These are phyloP conservation scores for Potorous gilbertii DNA, from an alignment of 2,797 vertebrate genomes.

Conservation along the genomic window DNA sequence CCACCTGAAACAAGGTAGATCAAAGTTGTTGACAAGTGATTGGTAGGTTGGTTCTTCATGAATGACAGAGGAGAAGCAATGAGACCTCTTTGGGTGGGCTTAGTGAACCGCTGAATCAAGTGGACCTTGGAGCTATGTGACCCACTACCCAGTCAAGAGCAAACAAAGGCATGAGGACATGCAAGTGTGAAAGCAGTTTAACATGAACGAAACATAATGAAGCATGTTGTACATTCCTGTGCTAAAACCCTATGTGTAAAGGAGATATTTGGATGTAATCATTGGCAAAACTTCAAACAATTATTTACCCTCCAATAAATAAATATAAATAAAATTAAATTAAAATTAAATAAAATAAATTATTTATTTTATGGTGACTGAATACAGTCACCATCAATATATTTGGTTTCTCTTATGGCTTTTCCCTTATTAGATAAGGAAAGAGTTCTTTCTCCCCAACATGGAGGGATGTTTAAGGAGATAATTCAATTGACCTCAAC, in stretches of 20 bases:
- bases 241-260: background rate
- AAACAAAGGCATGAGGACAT: constrained; percentile 60
- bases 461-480: constrained; percentile 4
- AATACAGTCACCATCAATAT: background rate
- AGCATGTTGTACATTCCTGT: constrained; percentile 6
- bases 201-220: constrained; percentile 50
- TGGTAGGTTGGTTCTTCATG: constrained; percentile 86
- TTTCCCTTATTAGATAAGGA: constrained; percentile 1
- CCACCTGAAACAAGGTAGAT: constrained; percentile 91
- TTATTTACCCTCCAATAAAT: constrained; percentile 24
- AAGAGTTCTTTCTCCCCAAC: constrained; percentile 27
- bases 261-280: constrained; percentile 15
- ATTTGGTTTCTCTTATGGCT: constrained; percentile 12
- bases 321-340: too few species aligned
- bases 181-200: constrained; percentile 64
- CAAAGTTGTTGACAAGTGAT: constrained; percentile 89
- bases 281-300: constrained; percentile 25
- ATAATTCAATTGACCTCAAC: constrained; percentile 4
- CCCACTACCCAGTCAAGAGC: constrained; percentile 64
- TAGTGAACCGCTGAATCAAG: constrained; percentile 82
- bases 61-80: constrained; percentile 73
- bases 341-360: too few species aligned
- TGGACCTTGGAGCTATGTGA: constrained; percentile 50
- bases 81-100: constrained; percentile 70
- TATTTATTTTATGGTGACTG: too few species aligned